A percentile compares a stretch with the other conserved stretches of the same genome.
Conservation (phyloP, 2,797 vertebrate genomes). For the Silurus aristotelis region DNA sequence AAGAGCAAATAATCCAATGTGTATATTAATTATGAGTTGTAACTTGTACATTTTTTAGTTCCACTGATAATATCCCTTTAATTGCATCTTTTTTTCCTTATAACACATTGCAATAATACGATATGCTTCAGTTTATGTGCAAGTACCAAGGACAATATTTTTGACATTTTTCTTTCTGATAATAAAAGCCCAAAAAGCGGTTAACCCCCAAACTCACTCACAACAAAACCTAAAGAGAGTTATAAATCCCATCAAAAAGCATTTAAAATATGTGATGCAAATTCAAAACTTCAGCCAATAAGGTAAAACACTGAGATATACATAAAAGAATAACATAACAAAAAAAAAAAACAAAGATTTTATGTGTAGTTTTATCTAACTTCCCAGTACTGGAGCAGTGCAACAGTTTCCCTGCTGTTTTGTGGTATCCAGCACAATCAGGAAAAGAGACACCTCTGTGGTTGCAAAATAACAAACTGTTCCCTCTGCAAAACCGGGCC, state of each 20-base stretch:
- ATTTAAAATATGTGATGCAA: neutral
- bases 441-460: constrained; percentile 7
- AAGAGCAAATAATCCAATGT: neutral
- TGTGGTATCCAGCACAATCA: neutral
- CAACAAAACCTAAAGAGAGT: neutral
- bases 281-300: neutral
- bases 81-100: neutral
- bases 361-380: neutral
- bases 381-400: neutral
- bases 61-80: too few species aligned
- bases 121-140: neutral
- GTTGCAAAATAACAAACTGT: constrained; percentile 20
- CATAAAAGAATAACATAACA: neutral
- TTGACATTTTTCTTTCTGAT: neutral
- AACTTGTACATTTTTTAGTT: neutral
- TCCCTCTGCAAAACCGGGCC: neutral
- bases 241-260: neutral
- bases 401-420: neutral
- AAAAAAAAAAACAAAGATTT: neutral
- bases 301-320: neutral
- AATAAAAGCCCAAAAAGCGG: neutral
- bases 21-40: neutral
- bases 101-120: neutral
- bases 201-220: neutral
- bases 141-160: neutral